Evolutionary conservation across 2,888 invertebrate species (phyloP).

Genomic region (Melinaea menophilus): DNA sequence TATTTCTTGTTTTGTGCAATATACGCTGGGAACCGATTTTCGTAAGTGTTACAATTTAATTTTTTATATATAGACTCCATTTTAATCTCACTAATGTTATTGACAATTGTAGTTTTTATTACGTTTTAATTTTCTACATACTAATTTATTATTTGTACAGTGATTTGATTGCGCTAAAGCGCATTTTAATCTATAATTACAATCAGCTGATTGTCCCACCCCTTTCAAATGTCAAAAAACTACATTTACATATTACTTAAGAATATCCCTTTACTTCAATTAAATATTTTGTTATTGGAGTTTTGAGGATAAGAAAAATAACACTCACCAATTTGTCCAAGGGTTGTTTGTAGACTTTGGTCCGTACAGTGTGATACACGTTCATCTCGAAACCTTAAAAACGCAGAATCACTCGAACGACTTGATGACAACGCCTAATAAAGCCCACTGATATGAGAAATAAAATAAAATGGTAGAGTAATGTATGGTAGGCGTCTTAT

Average conservation of each 20-base stretch:
- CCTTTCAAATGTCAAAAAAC: conserved; percentile 47
- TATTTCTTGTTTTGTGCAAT: conserved; percentile 49
- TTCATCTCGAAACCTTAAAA: conserved; percentile 56
- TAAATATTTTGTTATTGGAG: neutral
- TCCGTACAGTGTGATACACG: conserved; percentile 57
- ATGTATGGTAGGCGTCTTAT: conserved; percentile 52
- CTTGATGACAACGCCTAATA: conserved; percentile 5
- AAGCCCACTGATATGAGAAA: conserved; percentile 14
- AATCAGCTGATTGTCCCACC: conserved; percentile 60
- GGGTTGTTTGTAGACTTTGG: conserved; percentile 45
- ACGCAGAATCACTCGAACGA: neutral
- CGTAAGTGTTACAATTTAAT: conserved; percentile 56
- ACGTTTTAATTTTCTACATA: neutral
- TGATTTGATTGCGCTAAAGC: neutral
- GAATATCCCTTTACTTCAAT: conserved; percentile 2
- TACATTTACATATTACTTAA: neutral
- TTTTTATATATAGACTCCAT: conserved; percentile 47
- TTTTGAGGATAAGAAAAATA: conserved; percentile 3
- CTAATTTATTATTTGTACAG: neutral
- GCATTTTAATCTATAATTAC: conserved; percentile 36
- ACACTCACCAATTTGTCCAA: conserved; percentile 58
- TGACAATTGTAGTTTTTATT: conserved; percentile 35
- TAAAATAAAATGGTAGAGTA: conserved; percentile 29
- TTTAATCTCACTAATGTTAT: conserved; percentile 50
- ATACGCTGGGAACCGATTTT: conserved; percentile 60